Percentiles rank a stretch among this genome's conserved stretches.
Conservation (phyloP, 2,888 invertebrate genomes). For the Hipparchia sbordonii region DNA sequence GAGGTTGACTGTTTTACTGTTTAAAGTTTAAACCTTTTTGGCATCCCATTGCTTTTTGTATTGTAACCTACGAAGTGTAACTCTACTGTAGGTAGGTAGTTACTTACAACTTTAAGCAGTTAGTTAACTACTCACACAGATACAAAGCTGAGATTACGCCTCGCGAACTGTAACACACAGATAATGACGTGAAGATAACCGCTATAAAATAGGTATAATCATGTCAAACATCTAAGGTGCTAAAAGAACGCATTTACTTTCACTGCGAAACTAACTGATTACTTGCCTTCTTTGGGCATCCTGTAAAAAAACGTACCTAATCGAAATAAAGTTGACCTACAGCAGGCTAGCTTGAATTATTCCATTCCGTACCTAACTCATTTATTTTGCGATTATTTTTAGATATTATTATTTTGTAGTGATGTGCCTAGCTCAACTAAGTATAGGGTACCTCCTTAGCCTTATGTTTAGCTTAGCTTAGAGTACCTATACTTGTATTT, state of each 20-base stretch:
- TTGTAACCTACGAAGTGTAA: too few species aligned
- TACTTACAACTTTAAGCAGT: too few species aligned
- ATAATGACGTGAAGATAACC: neutral
- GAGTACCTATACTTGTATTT: too few species aligned
- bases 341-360: conserved; percentile 1
- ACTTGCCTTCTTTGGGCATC: conserved; percentile 58
- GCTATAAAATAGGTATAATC: too few species aligned
- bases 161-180: too few species aligned
- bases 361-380: conserved; percentile 44
- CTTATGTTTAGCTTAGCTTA: too few species aligned
- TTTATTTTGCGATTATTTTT: conserved; percentile 53
- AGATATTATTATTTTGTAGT: conserved; percentile 19
- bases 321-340: conserved; percentile 62
- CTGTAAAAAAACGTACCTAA: conserved; percentile 58
- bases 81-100: too few species aligned
- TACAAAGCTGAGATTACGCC: too few species aligned
- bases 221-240: neutral
- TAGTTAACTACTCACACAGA: neutral
- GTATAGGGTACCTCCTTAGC: too few species aligned
- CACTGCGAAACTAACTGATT: conserved; percentile 65
- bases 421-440: neutral
- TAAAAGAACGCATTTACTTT: conserved; percentile 51
- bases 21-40: too few species aligned
- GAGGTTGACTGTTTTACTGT: too few species aligned
- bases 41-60: too few species aligned